Percentiles rank a stretch among this genome's conserved stretches.
phyloP scores from a whole-genome alignment of 2,113 vertebrate species.

The Hypocryptadius cinnamomeus region DNA sequence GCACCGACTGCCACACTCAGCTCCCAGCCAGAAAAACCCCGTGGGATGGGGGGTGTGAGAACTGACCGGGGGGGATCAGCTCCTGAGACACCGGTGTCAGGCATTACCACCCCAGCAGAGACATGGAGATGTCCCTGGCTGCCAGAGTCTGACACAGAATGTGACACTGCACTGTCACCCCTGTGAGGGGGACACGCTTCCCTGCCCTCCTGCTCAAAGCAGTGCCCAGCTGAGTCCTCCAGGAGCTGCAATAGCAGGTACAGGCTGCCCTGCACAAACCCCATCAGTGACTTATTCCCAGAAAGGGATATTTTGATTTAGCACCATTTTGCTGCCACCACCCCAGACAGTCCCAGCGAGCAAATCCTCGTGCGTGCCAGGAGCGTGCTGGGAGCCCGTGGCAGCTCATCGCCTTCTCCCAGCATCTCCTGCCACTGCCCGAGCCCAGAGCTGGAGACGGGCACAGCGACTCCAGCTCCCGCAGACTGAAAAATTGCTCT shows the following conservation, averaged over 20 bases:
- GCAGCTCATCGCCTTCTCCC: not conserved
- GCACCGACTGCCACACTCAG: not conserved
- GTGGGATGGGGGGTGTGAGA: not conserved
- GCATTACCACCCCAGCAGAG: not conserved
- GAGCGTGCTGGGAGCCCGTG: not conserved
- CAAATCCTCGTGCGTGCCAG: not conserved
- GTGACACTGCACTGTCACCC: not conserved
- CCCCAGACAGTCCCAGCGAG: not conserved
- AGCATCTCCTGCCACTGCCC: not conserved
- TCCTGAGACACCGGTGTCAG: not conserved
- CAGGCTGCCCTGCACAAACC: not conserved
- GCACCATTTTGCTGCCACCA: not conserved
- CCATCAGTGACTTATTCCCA: accelerated
- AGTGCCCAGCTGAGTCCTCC: not conserved
- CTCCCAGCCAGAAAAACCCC: not conserved
- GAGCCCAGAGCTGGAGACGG: not conserved
- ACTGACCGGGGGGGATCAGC: not conserved
- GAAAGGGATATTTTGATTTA: not conserved
- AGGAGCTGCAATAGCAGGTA: accelerated
- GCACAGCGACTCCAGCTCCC: not conserved
- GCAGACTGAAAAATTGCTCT: constrained; percentile 24
- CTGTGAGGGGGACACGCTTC: accelerated
- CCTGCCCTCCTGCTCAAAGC: not conserved
- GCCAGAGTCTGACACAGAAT: not conserved
- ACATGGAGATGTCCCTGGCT: accelerated